phyloP scores from a whole-genome alignment of 2,113 vertebrate genomes.

The Circaetus cinerascens region DNA sequence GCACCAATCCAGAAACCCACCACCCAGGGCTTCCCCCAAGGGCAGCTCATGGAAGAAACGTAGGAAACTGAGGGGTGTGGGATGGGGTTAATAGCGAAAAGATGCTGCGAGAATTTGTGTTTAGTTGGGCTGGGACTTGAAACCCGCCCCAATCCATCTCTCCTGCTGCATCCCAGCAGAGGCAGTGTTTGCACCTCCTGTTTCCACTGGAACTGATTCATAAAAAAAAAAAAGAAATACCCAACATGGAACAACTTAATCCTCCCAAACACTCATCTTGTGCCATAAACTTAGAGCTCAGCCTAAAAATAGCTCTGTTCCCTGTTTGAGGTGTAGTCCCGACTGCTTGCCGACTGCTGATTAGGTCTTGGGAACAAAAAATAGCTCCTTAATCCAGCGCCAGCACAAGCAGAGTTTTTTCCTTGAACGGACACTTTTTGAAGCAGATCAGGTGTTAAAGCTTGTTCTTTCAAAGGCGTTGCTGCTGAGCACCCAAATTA shows the following conservation, averaged over 20 bases:
- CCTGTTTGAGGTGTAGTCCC: not conserved
- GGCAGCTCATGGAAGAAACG: not conserved
- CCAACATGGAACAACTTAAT: not conserved
- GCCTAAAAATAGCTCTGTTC: not conserved
- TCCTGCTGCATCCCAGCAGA: not conserved
- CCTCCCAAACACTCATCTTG: not conserved
- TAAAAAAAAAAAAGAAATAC: not conserved
- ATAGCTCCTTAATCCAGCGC: not conserved
- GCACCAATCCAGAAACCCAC: not conserved
- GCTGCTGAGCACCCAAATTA: rapidly evolving
- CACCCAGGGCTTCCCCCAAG: rapidly evolving
- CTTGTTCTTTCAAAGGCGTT: not conserved
- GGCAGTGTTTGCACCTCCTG: not conserved
- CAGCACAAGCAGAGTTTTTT: not conserved
- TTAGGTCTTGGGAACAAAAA: not conserved
- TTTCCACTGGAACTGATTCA: not conserved
- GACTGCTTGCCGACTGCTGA: not conserved
- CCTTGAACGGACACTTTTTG: not conserved
- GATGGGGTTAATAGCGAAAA: not conserved
- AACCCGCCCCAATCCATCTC: rapidly evolving
- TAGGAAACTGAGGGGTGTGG: rapidly evolving
- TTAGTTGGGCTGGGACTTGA: not conserved
- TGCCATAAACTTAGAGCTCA: not conserved
- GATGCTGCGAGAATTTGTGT: not conserved
- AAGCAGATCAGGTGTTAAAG: not conserved